A percentile compares a stretch with the other conserved stretches of the same genome.
phyloP scores from a whole-genome alignment of 2,888 invertebrate genomes.

The Ethmia dodecea region DNA sequence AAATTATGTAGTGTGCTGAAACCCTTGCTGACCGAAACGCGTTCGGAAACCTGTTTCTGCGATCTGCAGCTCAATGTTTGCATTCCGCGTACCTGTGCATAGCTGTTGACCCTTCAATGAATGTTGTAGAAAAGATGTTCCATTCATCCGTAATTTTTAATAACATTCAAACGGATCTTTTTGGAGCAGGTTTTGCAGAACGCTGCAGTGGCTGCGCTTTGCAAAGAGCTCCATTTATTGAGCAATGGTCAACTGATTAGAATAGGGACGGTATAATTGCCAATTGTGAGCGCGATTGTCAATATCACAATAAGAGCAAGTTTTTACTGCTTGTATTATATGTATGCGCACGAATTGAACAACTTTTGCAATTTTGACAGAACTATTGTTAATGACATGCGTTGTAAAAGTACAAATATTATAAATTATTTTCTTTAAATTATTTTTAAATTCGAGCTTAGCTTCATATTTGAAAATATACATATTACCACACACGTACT shows the following conservation, averaged over 20 bases:
- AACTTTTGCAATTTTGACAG: too few relatives aligned
- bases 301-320: too few relatives aligned
- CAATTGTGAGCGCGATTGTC: conserved; percentile 23
- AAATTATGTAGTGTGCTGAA: conserved; percentile 27
- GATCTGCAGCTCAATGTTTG: conserved; percentile 53
- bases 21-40: conserved; percentile 26
- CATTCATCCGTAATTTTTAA: conserved; percentile 22
- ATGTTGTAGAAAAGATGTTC: conserved; percentile 30
- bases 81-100: conserved; percentile 57
- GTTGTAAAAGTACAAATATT: too few relatives aligned
- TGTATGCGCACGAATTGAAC: too few relatives aligned
- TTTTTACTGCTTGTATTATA: too few relatives aligned
- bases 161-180: conserved; percentile 9
- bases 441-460: too few relatives aligned
- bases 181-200: conserved; percentile 25
- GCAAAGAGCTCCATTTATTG: conserved; percentile 29
- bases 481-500: too few relatives aligned
- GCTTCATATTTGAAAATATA: too few relatives aligned
- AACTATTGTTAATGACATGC: too few relatives aligned
- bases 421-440: too few relatives aligned
- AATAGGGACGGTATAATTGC: conserved; percentile 22
- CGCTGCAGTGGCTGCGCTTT: conserved; percentile 24
- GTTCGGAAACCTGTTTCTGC: conserved; percentile 42
- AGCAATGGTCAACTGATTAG: conserved; percentile 15
- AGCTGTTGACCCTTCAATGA: conserved; percentile 33